phyloP scores from a whole-genome alignment of 2,888 invertebrate species.

The Megalurothrips usitatus region DNA sequence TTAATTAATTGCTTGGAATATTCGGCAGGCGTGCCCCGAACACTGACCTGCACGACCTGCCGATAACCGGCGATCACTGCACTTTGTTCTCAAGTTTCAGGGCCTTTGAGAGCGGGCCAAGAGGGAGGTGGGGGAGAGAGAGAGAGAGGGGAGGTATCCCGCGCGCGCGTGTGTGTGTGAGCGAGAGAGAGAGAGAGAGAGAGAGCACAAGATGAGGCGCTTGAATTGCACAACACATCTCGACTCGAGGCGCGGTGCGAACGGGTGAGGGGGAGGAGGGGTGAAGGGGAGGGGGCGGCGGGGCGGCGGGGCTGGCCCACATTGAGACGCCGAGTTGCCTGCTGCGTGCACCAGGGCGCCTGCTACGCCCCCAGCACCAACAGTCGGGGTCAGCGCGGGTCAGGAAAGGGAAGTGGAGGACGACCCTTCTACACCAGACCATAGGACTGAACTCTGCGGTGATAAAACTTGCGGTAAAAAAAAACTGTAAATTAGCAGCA shows the following conservation, averaged over 20 bases:
- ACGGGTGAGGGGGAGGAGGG: background rate
- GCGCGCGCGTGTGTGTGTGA: no score
- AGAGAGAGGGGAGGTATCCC: background rate
- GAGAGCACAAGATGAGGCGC: background rate
- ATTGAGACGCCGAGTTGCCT: background rate
- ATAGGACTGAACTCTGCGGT: no score
- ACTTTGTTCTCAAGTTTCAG: constrained; percentile 12
- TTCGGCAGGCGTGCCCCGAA: background rate
- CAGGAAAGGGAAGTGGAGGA: background rate
- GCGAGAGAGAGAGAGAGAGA: background rate
- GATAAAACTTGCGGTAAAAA: no score
- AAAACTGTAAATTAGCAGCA: no score
- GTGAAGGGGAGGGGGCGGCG: background rate
- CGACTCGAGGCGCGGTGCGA: background rate
- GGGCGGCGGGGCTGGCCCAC: constrained; percentile 13
- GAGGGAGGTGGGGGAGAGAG: background rate
- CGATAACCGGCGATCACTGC: background rate
- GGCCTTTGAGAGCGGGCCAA: constrained; percentile 23
- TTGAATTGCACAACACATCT: background rate
- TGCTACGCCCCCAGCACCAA: background rate
- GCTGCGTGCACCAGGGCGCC: background rate
- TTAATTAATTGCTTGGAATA: no score
- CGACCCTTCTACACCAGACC: background rate
- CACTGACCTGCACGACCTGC: background rate
- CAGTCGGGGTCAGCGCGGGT: background rate